phyloP scores from a whole-genome alignment of 2,797 vertebrate genomes.

The Sorex maritimensis region DNA sequence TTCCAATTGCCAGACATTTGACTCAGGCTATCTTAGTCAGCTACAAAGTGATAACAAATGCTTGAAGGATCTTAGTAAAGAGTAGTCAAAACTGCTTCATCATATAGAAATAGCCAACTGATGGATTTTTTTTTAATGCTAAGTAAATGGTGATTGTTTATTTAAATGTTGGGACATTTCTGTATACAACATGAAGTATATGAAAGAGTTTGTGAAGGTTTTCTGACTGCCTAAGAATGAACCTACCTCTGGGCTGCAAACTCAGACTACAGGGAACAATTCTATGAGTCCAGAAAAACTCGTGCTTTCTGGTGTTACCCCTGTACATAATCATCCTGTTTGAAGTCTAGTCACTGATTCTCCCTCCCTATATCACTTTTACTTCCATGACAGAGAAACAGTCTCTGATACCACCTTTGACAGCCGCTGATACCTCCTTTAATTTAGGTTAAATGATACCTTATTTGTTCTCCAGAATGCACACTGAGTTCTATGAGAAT shows the following conservation, averaged over 20 bases:
- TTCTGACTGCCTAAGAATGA: background rate
- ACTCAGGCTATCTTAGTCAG: background rate
- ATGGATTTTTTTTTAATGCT: background rate
- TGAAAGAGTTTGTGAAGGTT: background rate
- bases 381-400: background rate
- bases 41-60: background rate
- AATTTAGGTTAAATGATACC: background rate
- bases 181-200: background rate
- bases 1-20: background rate
- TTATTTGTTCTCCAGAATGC: background rate
- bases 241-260: background rate
- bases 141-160: background rate
- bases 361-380: background rate
- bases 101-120: background rate
- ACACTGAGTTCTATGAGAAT: background rate
- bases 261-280: background rate
- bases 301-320: background rate
- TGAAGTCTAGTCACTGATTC: background rate
- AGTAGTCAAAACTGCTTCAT: background rate
- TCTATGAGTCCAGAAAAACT: background rate
- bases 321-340: background rate
- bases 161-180: background rate
- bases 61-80: background rate
- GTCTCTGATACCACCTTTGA: too few species aligned
- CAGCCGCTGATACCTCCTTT: background rate